Evolutionary conservation across 2,797 vertebrate genomes (phyloP), one percentile per base, ranked within the genome.

Genomic region (Clamator glandarius): DNA sequence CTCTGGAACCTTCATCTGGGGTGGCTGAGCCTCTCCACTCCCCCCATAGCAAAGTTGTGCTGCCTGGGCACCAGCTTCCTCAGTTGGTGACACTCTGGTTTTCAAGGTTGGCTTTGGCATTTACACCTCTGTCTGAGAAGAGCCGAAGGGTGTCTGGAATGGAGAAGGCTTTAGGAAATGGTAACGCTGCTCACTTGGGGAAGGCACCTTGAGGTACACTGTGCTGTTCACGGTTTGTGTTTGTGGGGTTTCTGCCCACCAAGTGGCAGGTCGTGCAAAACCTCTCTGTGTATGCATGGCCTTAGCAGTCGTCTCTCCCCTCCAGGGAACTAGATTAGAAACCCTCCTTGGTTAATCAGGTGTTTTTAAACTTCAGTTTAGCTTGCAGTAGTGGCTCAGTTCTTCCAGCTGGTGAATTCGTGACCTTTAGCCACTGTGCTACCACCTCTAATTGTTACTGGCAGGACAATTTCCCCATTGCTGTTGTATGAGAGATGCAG

Each of bases 381-480:
- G 59, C 41, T 93, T 51, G 35, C 36, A 55, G 0, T 41, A 66
- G 51, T 46, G 39, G 62, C 58, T 69, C 62, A 29, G 41, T 82
- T 69, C 57, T 51, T 92, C 44, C 66, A 92, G 76, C 57, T 52
- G 74, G 87, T 86, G 67, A 80, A 86, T 97, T 82, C 2, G 31
- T 95, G 94, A 93, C 92, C 91, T 95, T 96, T 80, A 52, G 52
- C 80, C 35, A 18, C 58, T n/a, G 18, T 42, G 33, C 57, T 84
- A 82, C 87, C 78, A 42, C 29, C 61, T 84, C 82, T 94, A 78
- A 74, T 82, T 88, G 77, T 87, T 87, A 91, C 58, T 87, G 92
- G 90, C 92, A 95, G 89, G 85, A 81, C 76, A 88, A 87, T 93
- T 94, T 94, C 76, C 79, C 66, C 5, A 3, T 62, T 77, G 85